phyloP scores from a whole-genome alignment of 2,888 invertebrate species.

The Apantesis nais region DNA sequence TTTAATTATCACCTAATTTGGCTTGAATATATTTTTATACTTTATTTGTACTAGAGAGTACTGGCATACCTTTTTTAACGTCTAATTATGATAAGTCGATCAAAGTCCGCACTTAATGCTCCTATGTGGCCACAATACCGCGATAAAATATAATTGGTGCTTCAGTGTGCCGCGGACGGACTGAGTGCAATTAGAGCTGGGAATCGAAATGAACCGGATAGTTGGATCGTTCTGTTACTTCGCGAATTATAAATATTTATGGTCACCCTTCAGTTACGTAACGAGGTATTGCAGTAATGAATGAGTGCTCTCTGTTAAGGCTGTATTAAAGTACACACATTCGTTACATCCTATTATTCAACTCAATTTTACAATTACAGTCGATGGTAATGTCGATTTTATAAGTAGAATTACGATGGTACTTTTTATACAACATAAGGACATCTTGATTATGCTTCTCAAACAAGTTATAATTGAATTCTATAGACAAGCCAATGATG shows the following conservation, averaged over 20 bases:
- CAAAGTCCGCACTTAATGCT: conserved; percentile 4
- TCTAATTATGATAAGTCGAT: background rate
- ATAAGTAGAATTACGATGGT: too few relatives aligned
- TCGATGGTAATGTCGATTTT: too few relatives aligned
- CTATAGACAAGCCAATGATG: too few relatives aligned
- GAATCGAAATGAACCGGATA: conserved; percentile 6
- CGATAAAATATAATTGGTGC: conserved; percentile 48
- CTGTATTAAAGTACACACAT: too few relatives aligned
- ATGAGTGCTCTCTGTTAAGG: background rate
- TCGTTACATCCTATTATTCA: too few relatives aligned
- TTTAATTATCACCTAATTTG: too few relatives aligned
- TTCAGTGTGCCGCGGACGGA: conserved; percentile 35
- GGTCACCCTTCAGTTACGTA: conserved; percentile 1
- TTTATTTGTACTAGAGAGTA: background rate
- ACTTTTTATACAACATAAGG: too few relatives aligned
- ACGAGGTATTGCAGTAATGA: background rate
- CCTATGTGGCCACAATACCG: conserved; percentile 21
- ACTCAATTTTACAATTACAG: too few relatives aligned
- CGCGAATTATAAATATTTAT: conserved; percentile 24
- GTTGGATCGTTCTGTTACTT: conserved; percentile 20
- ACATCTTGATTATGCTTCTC: too few relatives aligned
- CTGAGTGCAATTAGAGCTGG: conserved; percentile 42
- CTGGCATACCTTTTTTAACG: background rate
- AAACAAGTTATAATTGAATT: too few relatives aligned
- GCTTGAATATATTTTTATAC: too few relatives aligned